These are phyloP conservation scores for Serrognathus titanus DNA, from an alignment of 2,888 invertebrate species.

Conservation along the genomic window DNA sequence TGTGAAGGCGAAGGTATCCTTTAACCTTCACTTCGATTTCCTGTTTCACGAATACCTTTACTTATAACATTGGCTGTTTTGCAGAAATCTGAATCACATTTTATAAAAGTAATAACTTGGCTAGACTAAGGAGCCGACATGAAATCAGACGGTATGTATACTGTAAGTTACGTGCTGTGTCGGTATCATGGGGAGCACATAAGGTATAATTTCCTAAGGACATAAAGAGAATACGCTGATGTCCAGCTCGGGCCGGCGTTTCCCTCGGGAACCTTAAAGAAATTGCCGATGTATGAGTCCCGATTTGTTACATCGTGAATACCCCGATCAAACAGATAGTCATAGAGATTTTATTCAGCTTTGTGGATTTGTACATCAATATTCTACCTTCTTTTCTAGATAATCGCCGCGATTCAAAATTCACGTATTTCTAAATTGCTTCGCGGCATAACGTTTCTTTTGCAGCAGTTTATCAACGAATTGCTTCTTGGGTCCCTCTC, in stretches of 20 bases:
- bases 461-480: too few relatives aligned
- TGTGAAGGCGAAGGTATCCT: too few relatives aligned
- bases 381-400: too few relatives aligned
- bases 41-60: too few relatives aligned
- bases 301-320: slow-evolving; percentile 45
- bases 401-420: too few relatives aligned
- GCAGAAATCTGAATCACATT: too few relatives aligned
- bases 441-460: too few relatives aligned
- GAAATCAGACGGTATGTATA: slow-evolving; percentile 38
- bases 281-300: slow-evolving; percentile 50
- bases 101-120: too few relatives aligned
- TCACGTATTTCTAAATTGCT: too few relatives aligned
- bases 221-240: slow-evolving; percentile 51
- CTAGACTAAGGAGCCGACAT: slow-evolving; percentile 18
- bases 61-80: too few relatives aligned
- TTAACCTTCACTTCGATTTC: too few relatives aligned
- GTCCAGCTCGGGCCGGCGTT: slow-evolving; percentile 40
- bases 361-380: background rate
- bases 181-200: slow-evolving; percentile 40
- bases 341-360: slow-evolving; percentile 24
- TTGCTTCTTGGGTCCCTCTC: too few relatives aligned
- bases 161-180: slow-evolving; percentile 36
- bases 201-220: slow-evolving; percentile 49
- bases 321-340: slow-evolving; percentile 37
- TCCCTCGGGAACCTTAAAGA: slow-evolving; percentile 49